Conservation (phyloP, 1,140 invertebrate genomes). For the Procambarus virginalis region DNA sequence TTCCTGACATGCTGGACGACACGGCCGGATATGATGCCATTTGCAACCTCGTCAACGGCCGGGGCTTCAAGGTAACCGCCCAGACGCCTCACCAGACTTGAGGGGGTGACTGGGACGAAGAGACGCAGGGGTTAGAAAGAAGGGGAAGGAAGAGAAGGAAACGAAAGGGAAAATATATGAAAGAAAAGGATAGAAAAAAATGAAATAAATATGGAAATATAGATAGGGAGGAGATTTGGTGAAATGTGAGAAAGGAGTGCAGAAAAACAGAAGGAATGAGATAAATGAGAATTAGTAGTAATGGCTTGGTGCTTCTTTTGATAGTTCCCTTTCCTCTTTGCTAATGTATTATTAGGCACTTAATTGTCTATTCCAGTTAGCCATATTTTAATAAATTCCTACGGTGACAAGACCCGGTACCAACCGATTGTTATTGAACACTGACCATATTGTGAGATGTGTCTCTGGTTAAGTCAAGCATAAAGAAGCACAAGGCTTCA, state of each 20-base stretch:
- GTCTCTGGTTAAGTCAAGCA: too few species aligned
- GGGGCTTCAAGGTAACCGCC: not conserved
- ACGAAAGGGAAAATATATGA: not conserved
- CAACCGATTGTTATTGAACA: too few species aligned
- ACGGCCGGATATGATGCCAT: slow-evolving; percentile 25
- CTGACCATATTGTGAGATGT: too few species aligned
- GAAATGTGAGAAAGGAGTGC: too few species aligned
- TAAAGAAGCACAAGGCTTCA: too few species aligned
- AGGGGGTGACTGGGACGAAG: not conserved
- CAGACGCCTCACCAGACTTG: not conserved
- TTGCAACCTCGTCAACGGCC: slow-evolving; percentile 15
- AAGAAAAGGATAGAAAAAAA: not conserved
- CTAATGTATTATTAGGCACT: too few species aligned
- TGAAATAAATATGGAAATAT: not conserved
- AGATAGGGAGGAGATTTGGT: too few species aligned
- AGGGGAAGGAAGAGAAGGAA: not conserved
- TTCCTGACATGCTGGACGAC: not conserved
- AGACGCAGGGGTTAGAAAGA: not conserved
- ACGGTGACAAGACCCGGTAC: too few species aligned
- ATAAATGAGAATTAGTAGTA: too few species aligned
- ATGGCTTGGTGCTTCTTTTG: not conserved
- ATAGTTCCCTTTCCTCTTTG: not conserved
- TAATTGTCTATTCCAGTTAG: too few species aligned
- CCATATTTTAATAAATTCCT: too few species aligned
- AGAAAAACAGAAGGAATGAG: too few species aligned